Evolutionary conservation across 1,140 invertebrate genomes (phyloP).

Genomic region (Maconellicoccus hirsutus): DNA sequence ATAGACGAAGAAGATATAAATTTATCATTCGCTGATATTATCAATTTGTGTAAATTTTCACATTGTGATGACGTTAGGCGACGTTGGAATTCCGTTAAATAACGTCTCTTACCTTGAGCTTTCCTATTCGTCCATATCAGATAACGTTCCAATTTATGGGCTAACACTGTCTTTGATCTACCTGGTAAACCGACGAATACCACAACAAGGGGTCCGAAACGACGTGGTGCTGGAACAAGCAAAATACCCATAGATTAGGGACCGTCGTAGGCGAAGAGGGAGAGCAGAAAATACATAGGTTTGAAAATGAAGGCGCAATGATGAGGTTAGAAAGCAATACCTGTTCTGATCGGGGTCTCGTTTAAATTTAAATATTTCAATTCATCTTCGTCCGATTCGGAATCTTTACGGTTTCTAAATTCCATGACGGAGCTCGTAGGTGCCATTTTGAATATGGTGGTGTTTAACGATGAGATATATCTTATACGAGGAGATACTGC

Average conservation of each 20-base stretch:
- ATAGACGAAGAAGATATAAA: no score
- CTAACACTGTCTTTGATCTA: conserved; percentile 80
- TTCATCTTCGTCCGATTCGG: conserved; percentile 19
- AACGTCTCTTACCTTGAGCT: conserved; percentile 72
- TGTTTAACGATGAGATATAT: background rate
- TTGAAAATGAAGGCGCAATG: no score
- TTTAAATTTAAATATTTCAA: background rate
- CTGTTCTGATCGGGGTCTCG: background rate
- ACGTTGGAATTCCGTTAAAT: no score
- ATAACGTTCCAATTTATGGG: conserved; percentile 73
- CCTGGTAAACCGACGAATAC: conserved; percentile 85
- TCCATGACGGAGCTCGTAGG: background rate
- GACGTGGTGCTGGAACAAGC: background rate
- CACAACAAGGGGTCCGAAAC: conserved; percentile 49
- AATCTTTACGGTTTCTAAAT: conserved; percentile 22
- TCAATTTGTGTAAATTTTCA: no score
- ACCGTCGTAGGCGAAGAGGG: no score
- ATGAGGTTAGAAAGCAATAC: no score
- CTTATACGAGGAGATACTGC: conserved; percentile 1
- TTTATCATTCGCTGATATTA: no score
- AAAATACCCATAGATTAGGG: background rate
- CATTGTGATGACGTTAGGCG: no score
- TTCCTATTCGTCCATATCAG: conserved; percentile 81
- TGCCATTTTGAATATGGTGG: conserved; percentile 6
- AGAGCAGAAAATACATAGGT: no score